These are phyloP conservation scores for Phocides pigmalion DNA, from an alignment of 1,140 invertebrate genomes.

Conservation along the genomic window DNA sequence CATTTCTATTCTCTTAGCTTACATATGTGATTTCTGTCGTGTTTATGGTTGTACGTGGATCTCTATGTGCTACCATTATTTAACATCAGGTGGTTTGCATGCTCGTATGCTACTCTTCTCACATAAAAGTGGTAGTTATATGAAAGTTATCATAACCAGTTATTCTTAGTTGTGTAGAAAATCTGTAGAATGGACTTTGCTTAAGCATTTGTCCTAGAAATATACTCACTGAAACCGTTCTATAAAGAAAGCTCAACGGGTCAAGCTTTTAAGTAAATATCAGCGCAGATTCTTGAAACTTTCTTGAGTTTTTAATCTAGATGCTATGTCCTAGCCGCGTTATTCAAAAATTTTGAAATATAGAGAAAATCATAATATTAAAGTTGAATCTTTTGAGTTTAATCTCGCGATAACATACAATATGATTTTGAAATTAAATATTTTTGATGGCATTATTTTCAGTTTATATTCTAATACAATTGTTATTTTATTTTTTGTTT, in stretches of 20 bases:
- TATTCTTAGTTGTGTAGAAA: neutral
- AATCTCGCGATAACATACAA: neutral
- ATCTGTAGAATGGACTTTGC: conserved; percentile 3
- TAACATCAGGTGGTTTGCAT: too few relatives aligned
- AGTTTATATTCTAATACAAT: too few relatives aligned
- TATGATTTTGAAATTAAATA: neutral
- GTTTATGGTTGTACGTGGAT: too few relatives aligned
- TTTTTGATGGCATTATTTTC: too few relatives aligned
- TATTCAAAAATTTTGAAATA: conserved; percentile 17
- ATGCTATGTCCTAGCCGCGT: neutral
- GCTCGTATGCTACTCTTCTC: too few relatives aligned
- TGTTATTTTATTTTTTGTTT: too few relatives aligned
- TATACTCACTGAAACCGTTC: conserved; percentile 17
- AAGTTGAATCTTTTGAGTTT: neutral
- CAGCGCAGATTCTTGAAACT: conserved; percentile 11
- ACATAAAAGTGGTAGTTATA: too few relatives aligned
- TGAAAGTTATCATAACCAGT: too few relatives aligned
- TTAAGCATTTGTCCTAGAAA: conserved; percentile 26
- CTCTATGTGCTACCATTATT: too few relatives aligned
- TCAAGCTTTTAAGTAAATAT: conserved; percentile 34
- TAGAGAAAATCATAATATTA: conserved; percentile 1
- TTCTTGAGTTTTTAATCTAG: conserved; percentile 24
- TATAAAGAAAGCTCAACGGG: conserved; percentile 30
- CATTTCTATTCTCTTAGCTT: too few relatives aligned
- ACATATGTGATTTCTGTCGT: too few relatives aligned